Evolutionary conservation across 2,797 vertebrate genomes (phyloP), one percentile per base, ranked within the genome.

Genomic region (Muraenolepis orangiensis): DNA sequence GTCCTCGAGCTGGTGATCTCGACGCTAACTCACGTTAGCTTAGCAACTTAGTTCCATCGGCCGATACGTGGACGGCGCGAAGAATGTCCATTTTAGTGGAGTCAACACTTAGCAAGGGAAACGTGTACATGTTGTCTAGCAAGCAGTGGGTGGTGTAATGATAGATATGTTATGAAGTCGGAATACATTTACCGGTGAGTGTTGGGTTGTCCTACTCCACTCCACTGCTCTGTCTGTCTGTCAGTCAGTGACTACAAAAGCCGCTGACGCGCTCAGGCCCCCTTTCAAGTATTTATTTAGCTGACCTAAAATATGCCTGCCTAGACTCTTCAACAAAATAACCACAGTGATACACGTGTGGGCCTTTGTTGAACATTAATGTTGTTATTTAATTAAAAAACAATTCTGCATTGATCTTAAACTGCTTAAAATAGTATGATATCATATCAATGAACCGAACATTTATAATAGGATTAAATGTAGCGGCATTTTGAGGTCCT

Each of bases 201-300:
- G 66, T 67, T 72, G 57, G 42, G 72, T 10, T 77, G 3, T n/a
- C 57, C 76, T 51, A 74, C 36, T 64, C 28, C 31, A 83, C 46
- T 2, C 13, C 66, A 28, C 66, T 28, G 69, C 51, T 69, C 72
- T 6, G 38, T n/a, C 57, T 70, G 23, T 23, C 23, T n/a, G n/a
- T 31, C 73, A 1, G 4, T 29, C 6, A 36, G 29, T 80, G 36
- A 91, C 89, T 90, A 90, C 89, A 88, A 86, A 77, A 72, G 20
- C 23, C 28, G n/a, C 66, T 30, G 29, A 13, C 13, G 36, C 6
- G 28, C 20, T 61, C 11, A 78, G 85, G 81, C 85, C 86, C 88
- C 89, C 72, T 12, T 0, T 0, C 0, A 0, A 0, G 0, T 14
- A 16, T 31, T 0, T n/a, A n/a, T n/a, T 32, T 64, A 69, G 87